Percentiles rank a stretch among this genome's conserved stretches.
phyloP scores from a whole-genome alignment of 2,888 invertebrate genomes.

The Drosophila meridiana region DNA sequence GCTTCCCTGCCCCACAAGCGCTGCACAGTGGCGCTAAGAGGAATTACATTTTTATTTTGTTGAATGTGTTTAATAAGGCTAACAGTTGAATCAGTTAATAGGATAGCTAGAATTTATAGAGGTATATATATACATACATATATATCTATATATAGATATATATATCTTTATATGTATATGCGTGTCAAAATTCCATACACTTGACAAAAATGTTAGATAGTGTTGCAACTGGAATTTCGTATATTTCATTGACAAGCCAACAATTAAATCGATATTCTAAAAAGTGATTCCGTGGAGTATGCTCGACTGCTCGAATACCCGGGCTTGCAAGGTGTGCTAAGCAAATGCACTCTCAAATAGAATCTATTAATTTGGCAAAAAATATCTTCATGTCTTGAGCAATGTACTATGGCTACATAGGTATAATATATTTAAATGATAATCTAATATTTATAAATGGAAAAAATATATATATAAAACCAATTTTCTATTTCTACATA shows the following conservation, averaged over 20 bases:
- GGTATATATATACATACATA: background rate
- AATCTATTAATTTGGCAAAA: too few species aligned
- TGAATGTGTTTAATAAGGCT: conserved; percentile 11
- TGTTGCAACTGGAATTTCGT: conserved; percentile 3
- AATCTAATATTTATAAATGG: too few species aligned
- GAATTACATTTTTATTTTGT: conserved; percentile 3
- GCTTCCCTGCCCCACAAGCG: conserved; percentile 13
- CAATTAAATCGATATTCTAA: conserved; percentile 6
- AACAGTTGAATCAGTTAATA: conserved; percentile 3
- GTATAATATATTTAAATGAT: too few species aligned
- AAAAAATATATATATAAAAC: too few species aligned
- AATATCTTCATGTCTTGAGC: too few species aligned
- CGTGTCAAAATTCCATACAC: background rate
- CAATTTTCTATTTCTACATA: too few species aligned
- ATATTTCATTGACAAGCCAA: background rate
- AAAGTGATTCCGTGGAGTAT: background rate
- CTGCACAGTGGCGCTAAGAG: conserved; percentile 21
- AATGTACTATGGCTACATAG: too few species aligned
- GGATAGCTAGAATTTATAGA: background rate
- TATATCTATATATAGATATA: background rate
- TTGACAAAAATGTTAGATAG: conserved; percentile 1
- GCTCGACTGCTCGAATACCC: background rate
- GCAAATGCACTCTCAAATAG: background rate
- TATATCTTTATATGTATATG: background rate
- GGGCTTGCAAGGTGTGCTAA: too few species aligned